Evolutionary conservation across 2,797 vertebrate genomes (phyloP), one percentile per base, ranked within the genome.

Genomic region (Microctenopoma steveboyesi): DNA sequence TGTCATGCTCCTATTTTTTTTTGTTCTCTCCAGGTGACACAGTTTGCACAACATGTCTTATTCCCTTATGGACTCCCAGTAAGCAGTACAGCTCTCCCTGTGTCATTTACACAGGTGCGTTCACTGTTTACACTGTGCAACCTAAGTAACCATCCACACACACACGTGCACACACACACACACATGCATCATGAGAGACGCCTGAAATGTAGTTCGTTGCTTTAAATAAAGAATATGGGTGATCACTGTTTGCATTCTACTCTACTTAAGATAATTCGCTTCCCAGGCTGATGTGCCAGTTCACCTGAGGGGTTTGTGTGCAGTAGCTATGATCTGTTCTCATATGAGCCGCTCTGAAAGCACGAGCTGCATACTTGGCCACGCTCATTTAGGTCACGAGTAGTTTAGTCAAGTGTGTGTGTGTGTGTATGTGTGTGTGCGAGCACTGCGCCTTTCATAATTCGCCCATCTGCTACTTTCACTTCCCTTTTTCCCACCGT

Each of bases 91-190:
- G 78, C 80, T 72, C 82, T 71, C 75, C 73, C 27, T 88, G 64
- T 93, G 86, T 86, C 89, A 92, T 94, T 94, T 93, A 88, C 92
- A 92, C 91, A 93, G 92, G 92, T 93, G 92, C 85, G 79, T 89
- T 80, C 73, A 86, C 46, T 92, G 84, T 93, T 93, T 93, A 80
- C 90, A 88, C 78, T 90, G 82, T 64, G 86, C 84, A 87, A 88
- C 89, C 88, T 79, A 89, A 90, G 88, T 77, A 91, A 92, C 88
- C 88, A 88, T 83, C 66, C 79, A 71, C 55, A 80, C 56, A 69
- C 69, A 76, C 59, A 53, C 64, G 69, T 52, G 61, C 64, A 67
- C 64, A 66, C 52, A 69, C 78, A 74, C 64, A 68, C 42, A 63
- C 49, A 53, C 16, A 76, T 60, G 27, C 63, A 76, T 62, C 53